These are phyloP conservation scores for Proisotoma minuta DNA, from an alignment of 2,888 invertebrate genomes.

Conservation along the genomic window DNA sequence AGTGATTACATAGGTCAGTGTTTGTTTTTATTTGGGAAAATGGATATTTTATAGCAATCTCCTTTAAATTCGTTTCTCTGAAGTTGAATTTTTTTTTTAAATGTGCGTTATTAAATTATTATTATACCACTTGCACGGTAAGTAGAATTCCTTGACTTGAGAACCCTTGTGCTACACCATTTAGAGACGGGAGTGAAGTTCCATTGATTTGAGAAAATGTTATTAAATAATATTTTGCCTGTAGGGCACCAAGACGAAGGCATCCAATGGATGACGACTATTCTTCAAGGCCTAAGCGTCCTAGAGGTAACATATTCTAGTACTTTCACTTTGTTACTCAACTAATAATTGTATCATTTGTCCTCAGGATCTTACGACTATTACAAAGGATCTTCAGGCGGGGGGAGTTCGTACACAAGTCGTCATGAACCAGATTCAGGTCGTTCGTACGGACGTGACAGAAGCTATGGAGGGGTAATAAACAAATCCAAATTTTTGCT, in stretches of 20 bases:
- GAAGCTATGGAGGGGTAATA: constrained; percentile 10
- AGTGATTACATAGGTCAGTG: no score
- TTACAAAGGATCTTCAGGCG: constrained; percentile 30
- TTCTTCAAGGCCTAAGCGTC: constrained; percentile 34
- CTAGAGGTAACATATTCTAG: constrained; percentile 31
- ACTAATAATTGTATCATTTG: not conserved
- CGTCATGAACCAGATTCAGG: constrained; percentile 32
- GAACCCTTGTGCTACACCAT: no score
- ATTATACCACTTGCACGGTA: no score
- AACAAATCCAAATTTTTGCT: not conserved
- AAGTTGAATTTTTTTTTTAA: no score
- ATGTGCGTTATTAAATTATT: no score
- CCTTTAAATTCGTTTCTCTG: no score
- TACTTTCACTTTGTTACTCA: not conserved
- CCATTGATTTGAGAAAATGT: no score
- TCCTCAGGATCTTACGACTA: constrained; percentile 32
- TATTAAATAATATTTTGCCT: not conserved
- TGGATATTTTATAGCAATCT: no score
- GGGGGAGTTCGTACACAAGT: constrained; percentile 14
- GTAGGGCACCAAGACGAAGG: constrained; percentile 39
- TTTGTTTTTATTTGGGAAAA: no score
- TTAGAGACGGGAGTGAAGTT: no score
- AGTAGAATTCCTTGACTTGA: no score
- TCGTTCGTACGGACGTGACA: constrained; percentile 35
- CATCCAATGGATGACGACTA: constrained; percentile 41